Evolutionary conservation across 2,113 vertebrate genomes (phyloP), one percentile per base, ranked within the genome.

Genomic region (Pionites leucogaster): DNA sequence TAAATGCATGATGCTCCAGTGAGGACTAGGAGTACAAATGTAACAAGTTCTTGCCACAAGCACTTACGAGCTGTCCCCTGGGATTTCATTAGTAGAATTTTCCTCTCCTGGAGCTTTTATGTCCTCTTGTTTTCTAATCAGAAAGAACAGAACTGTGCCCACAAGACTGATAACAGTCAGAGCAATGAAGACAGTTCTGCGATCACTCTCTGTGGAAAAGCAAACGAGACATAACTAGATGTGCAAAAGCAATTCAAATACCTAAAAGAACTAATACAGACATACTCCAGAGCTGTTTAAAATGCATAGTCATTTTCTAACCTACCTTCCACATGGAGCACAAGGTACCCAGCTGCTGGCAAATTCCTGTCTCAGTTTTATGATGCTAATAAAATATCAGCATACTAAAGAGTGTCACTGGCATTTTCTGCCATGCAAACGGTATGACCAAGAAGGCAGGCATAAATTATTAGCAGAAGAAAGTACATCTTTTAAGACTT

Each of bases 101-200:
- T 97, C 98, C 59, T 98, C 98, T 86, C 96, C 98, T 75, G 97
- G 92, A 72, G 97, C 29, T 70, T 95, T 97, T 72, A 96, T 96
- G 2, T 98, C 76, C 17, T 99, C 98, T 4, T 98, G 98, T 46
- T 98, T 98, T 94, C 99, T 98, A 96, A 99, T 99, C 88, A 99
- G 98, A 94, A 99, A 99, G 98, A 99, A 99, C 33, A 99, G 98
- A 96, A 99, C 99, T 74, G 98, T 99, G 68, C 99, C 99, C 60
- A 99, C 99, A 88, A 99, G 98, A 96, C 99, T 99, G 97, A 99
- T 99, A 93, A 99, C 98, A 1, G 99, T 99, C 76, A 99, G 98
- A 22, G 99, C 98, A 95, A 99, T 99, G 96, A 99, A 99, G 78
- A 99, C 99, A 5, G 99, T 99, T 97, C 98, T 98, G 10, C 99